phyloP scores from a whole-genome alignment of 2,113 vertebrate species.

The Oreotrochilus melanogaster region DNA sequence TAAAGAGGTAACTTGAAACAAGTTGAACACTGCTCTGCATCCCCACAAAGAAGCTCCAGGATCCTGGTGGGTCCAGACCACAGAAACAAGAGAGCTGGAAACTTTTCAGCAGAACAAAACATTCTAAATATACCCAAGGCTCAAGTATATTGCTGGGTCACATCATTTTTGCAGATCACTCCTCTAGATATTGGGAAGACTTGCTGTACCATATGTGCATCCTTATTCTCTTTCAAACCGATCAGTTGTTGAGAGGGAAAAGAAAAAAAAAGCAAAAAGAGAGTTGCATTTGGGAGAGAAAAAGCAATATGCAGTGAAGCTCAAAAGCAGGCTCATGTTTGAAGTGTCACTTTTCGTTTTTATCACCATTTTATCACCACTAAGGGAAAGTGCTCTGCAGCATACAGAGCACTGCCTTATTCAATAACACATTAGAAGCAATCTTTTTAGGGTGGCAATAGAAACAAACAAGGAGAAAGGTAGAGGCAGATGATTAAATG shows the following conservation, averaged over 20 bases:
- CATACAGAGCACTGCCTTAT: conserved; percentile 16
- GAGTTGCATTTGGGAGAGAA: conserved; percentile 13
- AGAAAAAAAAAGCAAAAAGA: neutral
- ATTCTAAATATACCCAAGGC: neutral
- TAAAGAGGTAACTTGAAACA: neutral
- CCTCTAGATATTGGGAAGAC: neutral
- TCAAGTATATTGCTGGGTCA: neutral
- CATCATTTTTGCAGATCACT: neutral
- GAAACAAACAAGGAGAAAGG: conserved; percentile 57
- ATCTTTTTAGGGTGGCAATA: conserved; percentile 14
- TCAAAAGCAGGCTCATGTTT: conserved; percentile 3
- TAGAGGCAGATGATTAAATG: conserved; percentile 63
- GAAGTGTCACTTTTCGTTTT: conserved; percentile 72
- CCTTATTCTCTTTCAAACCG: conserved; percentile 9
- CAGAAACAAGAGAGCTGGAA: neutral
- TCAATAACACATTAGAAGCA: conserved; percentile 31
- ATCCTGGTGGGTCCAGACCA: neutral
- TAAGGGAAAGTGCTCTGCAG: conserved; percentile 48
- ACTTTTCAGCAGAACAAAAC: neutral
- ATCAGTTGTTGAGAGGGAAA: neutral
- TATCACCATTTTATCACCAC: conserved; percentile 64
- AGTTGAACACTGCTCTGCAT: neutral
- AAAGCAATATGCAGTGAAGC: conserved; percentile 1
- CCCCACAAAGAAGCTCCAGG: neutral
- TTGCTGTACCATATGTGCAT: neutral